Evolutionary conservation across 2,888 invertebrate species (phyloP), one percentile per base, ranked within the genome.

Genomic region (Meloe dianella): DNA sequence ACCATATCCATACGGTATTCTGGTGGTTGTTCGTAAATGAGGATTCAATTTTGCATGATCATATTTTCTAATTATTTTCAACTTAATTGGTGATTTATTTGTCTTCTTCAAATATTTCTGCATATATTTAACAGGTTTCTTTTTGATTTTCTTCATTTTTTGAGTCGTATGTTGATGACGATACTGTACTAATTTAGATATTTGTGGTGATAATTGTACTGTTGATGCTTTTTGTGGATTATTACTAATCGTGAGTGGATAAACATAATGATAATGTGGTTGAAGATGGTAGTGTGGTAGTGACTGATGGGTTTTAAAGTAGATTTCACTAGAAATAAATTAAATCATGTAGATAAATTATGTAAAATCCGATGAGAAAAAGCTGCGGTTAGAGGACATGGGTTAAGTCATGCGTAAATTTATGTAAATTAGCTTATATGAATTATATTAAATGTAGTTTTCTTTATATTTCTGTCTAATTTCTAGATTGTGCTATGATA

Each of bases 261-360:
- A 27, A 20, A 1, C 47, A 7, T 24, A 27, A 24, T 54, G 54
- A 54, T 54, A 14, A 27, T 24, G 27, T 3, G 24, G 54, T 7
- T 27, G 27, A 27, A 27, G 7, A 12, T 24, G 24, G 24, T 24
- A 54, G 10, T 54, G 24, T n/a, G 54, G 27, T n/a, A n/a, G 14
- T 54, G 27, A 14, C 8, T 24, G 24, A 54, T 54, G 24, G 7
- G 22, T 22, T 8, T 54, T 24, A 54, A 54, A 7, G n/a, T 14
- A 54, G 54, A 54, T 54, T 8, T 54, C 54, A 54, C 54, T 54
- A 27, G 24, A 54, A 54, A 10, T n/a, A 47, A 47, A 47, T 20
- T 10, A 12, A 51, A 22, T 51, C 22, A 22, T 27, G 27, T 51
- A n/a, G 4, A 54, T 54, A 54, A 54, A 54, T 54, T 27, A 54